A percentile compares a stretch with the other conserved stretches of the same genome.
phyloP scores from a whole-genome alignment of 2,888 invertebrate species.

The Flabesymbios commensalis region DNA sequence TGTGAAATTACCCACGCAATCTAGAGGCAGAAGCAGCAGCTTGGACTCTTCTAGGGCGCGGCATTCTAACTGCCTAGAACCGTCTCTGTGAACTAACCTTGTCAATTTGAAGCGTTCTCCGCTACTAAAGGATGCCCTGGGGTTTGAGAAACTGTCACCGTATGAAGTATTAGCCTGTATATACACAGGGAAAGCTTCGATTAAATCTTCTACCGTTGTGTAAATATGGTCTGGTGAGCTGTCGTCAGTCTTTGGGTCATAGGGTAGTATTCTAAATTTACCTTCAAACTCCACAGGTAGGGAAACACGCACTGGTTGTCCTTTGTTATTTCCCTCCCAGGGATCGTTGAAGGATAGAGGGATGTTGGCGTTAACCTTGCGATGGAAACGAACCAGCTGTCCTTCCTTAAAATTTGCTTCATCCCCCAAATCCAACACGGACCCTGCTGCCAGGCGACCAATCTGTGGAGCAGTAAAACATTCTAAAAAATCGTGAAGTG shows the following conservation, averaged over 20 bases:
- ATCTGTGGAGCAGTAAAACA: constrained; percentile 28
- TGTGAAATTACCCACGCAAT: constrained; percentile 28
- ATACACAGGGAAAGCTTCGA: constrained; percentile 28
- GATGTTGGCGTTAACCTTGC: constrained; percentile 24
- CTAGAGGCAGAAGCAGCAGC: constrained; percentile 22
- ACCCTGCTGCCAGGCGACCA: constrained; percentile 25
- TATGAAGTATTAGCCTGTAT: constrained; percentile 26
- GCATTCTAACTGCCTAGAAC: constrained; percentile 23
- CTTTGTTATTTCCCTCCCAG: constrained; percentile 7
- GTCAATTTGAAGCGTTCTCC: constrained; percentile 27
- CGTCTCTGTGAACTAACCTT: constrained; percentile 20
- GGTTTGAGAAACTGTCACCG: background rate
- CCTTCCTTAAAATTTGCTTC: constrained; percentile 20
- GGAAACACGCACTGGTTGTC: constrained; percentile 15
- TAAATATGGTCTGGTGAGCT: constrained; percentile 26
- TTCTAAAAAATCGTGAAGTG: constrained; percentile 27
- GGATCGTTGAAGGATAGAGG: constrained; percentile 19
- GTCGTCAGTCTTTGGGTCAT: constrained; percentile 25
- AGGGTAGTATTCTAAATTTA: constrained; percentile 28
- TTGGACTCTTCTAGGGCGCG: constrained; percentile 11
- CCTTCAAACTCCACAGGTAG: constrained; percentile 28
- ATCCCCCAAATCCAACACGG: constrained; percentile 15
- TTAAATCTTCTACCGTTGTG: constrained; percentile 24
- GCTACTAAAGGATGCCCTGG: background rate
- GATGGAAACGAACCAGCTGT: constrained; percentile 19